Evolutionary conservation across 2,888 invertebrate species (phyloP), one percentile per base, ranked within the genome.

Genomic region (Drosophila recens): DNA sequence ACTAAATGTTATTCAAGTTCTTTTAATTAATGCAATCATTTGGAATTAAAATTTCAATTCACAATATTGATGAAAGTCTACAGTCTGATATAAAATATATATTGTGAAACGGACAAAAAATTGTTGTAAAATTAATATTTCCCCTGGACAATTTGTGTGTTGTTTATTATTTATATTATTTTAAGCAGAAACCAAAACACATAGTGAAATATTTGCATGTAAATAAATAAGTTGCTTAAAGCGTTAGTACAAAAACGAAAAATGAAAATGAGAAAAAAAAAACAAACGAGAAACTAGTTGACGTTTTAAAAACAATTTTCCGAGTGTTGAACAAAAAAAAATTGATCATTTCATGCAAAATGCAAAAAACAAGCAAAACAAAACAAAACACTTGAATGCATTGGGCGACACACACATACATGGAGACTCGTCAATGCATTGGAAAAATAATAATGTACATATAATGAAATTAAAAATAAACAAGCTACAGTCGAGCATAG

Each of bases 401-500:
- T 56, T 59, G 76, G 63, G 23, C 69, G 79, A 89, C 20, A 20
- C 20, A 20, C 20, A 20, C 42, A 53, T 27, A 30, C 20, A 40
- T 59, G 40, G 20, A 46, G 15, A 43, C 64, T 65, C 57, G 65
- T 63, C 65, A 61, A 62, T 73, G 65, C 65, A 73, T 67, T 72
- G 62, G 34, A 42, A 71, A 75, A 82, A 79, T 87, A 85, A 80
- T 88, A 85, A 77, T 88, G 72, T 77, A 51, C 66, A 79, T 73
- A 80, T 80, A 86, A 83, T 88, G 65, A 78, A 80, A 83, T 88
- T 71, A 84, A 89, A 85, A 84, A 84, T 83, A 84, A 89, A 85
- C 82, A 71, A 66, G 48, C 34, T 62, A 46, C 66, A 72, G 65
- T 36, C 53, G 36, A 52, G 66, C 48, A 11, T 5, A 23, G 53